phyloP scores from a whole-genome alignment of 1,140 invertebrate genomes.

The Drosophila triauraria region DNA sequence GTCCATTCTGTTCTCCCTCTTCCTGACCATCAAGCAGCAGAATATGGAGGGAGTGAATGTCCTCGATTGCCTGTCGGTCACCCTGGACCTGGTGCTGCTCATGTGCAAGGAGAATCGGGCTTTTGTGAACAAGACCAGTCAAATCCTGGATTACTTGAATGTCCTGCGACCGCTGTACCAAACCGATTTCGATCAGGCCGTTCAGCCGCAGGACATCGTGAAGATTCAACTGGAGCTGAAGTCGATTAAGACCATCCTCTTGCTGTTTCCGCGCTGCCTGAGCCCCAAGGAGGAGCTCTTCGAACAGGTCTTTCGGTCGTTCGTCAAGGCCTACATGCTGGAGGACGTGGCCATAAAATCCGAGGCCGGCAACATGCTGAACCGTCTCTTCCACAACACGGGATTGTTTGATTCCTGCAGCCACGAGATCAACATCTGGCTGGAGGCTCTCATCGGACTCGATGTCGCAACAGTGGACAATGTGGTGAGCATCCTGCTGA shows the following conservation, averaged over 20 bases:
- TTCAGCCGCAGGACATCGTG: constrained; percentile 4
- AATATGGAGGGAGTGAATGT: constrained; percentile 37
- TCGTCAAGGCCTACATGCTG: constrained; percentile 85
- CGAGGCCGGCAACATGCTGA: constrained; percentile 83
- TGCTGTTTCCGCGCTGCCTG: constrained; percentile 87
- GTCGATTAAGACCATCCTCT: constrained; percentile 88
- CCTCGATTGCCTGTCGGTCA: constrained; percentile 70
- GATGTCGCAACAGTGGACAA: constrained; percentile 58
- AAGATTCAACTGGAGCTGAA: constrained; percentile 88
- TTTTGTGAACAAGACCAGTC: constrained; percentile 77
- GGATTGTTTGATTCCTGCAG: constrained; percentile 87
- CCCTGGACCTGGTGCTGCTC: constrained; percentile 72
- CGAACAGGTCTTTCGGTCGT: constrained; percentile 86
- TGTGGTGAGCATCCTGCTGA: constrained; percentile 64
- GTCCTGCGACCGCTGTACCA: constrained; percentile 73
- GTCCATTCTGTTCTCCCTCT: constrained; percentile 67
- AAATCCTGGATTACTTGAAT: constrained; percentile 79
- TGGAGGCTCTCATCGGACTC: constrained; percentile 86
- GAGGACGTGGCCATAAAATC: constrained; percentile 81
- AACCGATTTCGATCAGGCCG: constrained; percentile 43
- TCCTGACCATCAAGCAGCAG: constrained; percentile 52
- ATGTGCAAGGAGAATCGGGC: constrained; percentile 79
- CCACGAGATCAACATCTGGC: constrained; percentile 89
- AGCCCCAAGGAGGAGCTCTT: constrained; percentile 87
- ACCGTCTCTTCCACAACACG: constrained; percentile 87